Percentiles rank a stretch among this genome's conserved stretches.
These are phyloP conservation scores for Campopleginae sp. DNA, from an alignment of 2,888 invertebrate species.

Conservation along the genomic window DNA sequence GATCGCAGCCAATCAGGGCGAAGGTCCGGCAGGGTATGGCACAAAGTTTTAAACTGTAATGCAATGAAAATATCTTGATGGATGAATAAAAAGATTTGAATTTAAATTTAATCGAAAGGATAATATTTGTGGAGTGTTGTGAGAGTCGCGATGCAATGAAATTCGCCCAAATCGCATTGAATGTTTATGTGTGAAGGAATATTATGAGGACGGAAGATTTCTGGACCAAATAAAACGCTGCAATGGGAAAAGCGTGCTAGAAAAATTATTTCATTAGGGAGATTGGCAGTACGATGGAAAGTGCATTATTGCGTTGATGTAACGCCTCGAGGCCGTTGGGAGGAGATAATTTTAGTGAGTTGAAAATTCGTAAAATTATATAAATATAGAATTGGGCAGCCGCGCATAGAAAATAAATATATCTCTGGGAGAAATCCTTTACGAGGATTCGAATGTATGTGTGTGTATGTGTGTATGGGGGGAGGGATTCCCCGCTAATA, in stretches of 20 bases:
- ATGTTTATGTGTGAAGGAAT: background rate
- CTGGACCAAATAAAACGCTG: background rate
- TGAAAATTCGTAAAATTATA: slow-evolving; percentile 1
- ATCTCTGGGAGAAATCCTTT: slow-evolving; percentile 16
- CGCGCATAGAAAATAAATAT: background rate
- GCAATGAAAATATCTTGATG: background rate
- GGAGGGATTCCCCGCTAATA: slow-evolving; percentile 51
- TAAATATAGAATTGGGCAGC: background rate
- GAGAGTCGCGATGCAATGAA: background rate
- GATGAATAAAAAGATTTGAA: background rate
- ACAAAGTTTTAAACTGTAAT: background rate
- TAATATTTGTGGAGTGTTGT: background rate
- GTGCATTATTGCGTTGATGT: slow-evolving; percentile 4
- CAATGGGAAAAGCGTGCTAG: background rate
- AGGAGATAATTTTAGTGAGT: slow-evolving; percentile 38
- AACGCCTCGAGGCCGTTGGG: slow-evolving; percentile 20
- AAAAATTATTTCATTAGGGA: slow-evolving; percentile 33
- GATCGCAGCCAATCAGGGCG: background rate
- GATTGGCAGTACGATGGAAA: slow-evolving; percentile 21
- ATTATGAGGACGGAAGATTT: background rate
- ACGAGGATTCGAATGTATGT: slow-evolving; percentile 38
- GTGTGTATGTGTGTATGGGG: background rate
- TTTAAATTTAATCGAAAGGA: background rate
- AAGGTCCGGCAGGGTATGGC: background rate
- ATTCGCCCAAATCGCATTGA: background rate